Conservation (phyloP, 2,113 vertebrate genomes). For the Trogon surrucura region DNA sequence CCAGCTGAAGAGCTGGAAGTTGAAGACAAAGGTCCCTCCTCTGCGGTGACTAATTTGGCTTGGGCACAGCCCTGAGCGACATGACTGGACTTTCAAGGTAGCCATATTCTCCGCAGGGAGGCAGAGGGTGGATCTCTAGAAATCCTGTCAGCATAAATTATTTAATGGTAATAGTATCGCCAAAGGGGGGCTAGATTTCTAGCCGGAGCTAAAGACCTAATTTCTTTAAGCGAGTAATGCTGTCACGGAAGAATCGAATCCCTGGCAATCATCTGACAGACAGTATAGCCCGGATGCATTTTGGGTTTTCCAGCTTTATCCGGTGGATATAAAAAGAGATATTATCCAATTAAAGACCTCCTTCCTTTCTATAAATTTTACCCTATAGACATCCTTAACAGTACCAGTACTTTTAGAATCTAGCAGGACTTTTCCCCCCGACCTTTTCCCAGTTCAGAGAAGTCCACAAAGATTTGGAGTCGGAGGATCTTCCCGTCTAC, state of each 20-base stretch:
- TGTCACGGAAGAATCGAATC: background rate
- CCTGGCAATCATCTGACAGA: background rate
- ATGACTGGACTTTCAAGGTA: accelerated
- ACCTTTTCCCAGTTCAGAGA: background rate
- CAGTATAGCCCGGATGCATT: background rate
- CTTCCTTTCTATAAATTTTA: background rate
- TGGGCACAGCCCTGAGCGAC: background rate
- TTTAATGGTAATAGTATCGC: background rate
- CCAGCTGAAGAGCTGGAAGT: background rate
- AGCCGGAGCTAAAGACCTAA: background rate
- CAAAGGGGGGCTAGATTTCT: background rate
- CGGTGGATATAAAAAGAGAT: background rate
- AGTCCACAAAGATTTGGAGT: background rate
- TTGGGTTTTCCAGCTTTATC: background rate
- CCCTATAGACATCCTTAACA: background rate
- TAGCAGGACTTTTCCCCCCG: background rate
- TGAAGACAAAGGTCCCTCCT: background rate
- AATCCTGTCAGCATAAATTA: background rate
- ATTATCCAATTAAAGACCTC: background rate
- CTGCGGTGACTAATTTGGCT: background rate
- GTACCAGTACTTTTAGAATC: background rate
- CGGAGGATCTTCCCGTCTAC: background rate
- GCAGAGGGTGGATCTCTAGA: background rate
- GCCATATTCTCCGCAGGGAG: background rate
- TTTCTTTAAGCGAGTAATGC: background rate